These are phyloP conservation scores for Drosophila birchii DNA, from an alignment of 2,888 invertebrate species.

Conservation along the genomic window DNA sequence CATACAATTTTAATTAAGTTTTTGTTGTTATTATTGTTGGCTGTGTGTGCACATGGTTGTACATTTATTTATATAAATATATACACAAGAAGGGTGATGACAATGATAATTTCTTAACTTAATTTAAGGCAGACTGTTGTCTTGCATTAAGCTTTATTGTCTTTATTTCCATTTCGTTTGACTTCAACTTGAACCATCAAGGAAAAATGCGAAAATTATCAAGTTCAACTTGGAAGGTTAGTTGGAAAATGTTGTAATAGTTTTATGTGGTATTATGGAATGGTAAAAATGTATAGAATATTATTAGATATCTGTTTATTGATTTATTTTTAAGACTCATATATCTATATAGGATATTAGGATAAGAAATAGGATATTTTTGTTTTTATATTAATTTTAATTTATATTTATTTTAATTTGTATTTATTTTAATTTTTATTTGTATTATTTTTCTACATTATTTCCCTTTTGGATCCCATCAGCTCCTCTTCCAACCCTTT, in stretches of 20 bases:
- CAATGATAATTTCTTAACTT: constrained; percentile 38
- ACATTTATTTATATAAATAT: constrained; percentile 51
- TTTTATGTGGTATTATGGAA: neutral
- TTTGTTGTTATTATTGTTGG: constrained; percentile 33
- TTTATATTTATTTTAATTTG: too few species aligned
- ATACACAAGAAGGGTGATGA: constrained; percentile 54
- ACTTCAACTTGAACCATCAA: constrained; percentile 43
- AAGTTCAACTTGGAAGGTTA: constrained; percentile 21
- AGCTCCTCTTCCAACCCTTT: too few species aligned
- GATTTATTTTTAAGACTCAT: too few species aligned
- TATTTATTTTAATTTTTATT: too few species aligned
- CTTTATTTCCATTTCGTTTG: constrained; percentile 8
- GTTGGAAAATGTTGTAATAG: neutral
- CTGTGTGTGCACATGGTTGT: constrained; percentile 31
- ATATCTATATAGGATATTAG: neutral
- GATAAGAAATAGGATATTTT: too few species aligned
- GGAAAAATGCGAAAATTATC: constrained; percentile 25
- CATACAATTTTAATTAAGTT: constrained; percentile 78
- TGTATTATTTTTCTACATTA: too few species aligned
- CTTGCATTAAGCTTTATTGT: constrained; percentile 2
- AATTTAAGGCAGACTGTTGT: constrained; percentile 8
- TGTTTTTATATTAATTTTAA: too few species aligned
- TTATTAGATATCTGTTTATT: neutral
- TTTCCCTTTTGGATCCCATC: neutral
- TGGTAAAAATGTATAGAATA: neutral